These are phyloP conservation scores for Alces alces DNA, from an alignment of 2,113 vertebrate species.

Conservation along the genomic window DNA sequence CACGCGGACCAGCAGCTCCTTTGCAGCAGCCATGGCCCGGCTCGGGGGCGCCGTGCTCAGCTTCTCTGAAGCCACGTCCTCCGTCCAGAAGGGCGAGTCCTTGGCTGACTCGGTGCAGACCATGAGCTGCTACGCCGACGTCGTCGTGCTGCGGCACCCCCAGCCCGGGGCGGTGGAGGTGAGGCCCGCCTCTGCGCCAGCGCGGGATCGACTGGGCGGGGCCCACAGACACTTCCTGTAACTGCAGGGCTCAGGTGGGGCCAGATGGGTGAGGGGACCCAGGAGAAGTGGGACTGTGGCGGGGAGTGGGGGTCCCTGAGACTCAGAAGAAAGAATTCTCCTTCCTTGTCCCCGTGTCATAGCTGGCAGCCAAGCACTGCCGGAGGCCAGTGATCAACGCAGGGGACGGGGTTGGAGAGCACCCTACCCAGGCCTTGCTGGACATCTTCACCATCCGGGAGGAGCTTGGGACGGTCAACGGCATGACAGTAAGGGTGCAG, in stretches of 20 bases:
- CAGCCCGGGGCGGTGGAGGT: conserved; percentile 94
- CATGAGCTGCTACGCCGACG: conserved; percentile 95
- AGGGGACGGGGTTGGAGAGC: conserved; percentile 95
- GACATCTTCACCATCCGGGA: conserved; percentile 98
- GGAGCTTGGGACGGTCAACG: conserved; percentile 98
- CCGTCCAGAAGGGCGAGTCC: conserved; percentile 95
- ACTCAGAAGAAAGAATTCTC: not conserved
- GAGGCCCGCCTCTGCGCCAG: not conserved
- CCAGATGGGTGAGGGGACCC: not conserved
- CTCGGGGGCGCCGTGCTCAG: conserved; percentile 92
- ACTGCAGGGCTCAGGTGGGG: not conserved
- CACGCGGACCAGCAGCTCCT: conserved; percentile 96
- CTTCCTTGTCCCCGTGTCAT: not conserved
- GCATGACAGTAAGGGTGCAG: conserved; percentile 91
- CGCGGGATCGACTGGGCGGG: accelerated
- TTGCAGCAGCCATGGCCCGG: conserved; percentile 93
- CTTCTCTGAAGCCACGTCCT: conserved; percentile 93
- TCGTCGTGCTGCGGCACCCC: conserved; percentile 94
- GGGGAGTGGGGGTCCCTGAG: accelerated
- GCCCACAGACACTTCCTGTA: not conserved
- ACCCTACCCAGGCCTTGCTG: conserved; percentile 95
- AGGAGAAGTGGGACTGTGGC: accelerated
- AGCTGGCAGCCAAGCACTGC: conserved; percentile 92
- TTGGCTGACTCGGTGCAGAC: conserved; percentile 94
- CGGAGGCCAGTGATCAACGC: conserved; percentile 96